Evolutionary conservation across 1,140 invertebrate genomes (phyloP).

Genomic region (Zaprionus kolodkinae): DNA sequence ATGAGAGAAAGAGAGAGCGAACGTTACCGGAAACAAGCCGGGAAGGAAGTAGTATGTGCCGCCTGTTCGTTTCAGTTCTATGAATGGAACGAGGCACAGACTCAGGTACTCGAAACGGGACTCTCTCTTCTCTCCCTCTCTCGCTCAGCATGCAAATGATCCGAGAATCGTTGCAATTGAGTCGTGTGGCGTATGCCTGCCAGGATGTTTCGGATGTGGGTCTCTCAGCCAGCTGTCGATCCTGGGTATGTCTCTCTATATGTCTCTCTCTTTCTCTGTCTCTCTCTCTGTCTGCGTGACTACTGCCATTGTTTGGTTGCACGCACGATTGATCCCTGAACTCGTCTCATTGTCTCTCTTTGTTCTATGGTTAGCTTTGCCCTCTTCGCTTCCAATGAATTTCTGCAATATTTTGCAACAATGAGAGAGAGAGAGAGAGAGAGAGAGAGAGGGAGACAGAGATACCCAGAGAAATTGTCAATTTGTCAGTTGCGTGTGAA

Average conservation of each 20-base stretch:
- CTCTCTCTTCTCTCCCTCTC: neutral
- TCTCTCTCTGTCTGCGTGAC: neutral
- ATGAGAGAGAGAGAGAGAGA: too few species aligned
- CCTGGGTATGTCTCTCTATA: neutral
- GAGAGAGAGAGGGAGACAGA: too few species aligned
- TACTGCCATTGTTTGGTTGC: conserved; percentile 3
- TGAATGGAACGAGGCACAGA: conserved; percentile 22
- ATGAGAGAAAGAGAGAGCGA: neutral
- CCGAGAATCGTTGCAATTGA: conserved; percentile 34
- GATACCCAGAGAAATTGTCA: conserved; percentile 35
- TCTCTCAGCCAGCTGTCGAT: conserved; percentile 42
- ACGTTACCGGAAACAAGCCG: conserved; percentile 50
- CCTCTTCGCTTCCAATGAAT: conserved; percentile 3
- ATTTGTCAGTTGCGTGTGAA: conserved; percentile 44
- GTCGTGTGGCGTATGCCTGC: conserved; percentile 44
- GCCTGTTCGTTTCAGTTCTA: neutral
- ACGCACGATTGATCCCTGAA: conserved; percentile 40
- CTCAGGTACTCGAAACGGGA: conserved; percentile 36
- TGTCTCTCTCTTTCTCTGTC: neutral
- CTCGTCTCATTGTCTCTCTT: neutral
- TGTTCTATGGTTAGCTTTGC: neutral
- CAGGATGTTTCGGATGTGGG: neutral
- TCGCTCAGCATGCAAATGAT: conserved; percentile 47
- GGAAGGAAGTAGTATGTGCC: conserved; percentile 31
- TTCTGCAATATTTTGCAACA: conserved; percentile 47